These are phyloP conservation scores for Desoria tigrina DNA, from an alignment of 2,888 invertebrate species.

Conservation along the genomic window DNA sequence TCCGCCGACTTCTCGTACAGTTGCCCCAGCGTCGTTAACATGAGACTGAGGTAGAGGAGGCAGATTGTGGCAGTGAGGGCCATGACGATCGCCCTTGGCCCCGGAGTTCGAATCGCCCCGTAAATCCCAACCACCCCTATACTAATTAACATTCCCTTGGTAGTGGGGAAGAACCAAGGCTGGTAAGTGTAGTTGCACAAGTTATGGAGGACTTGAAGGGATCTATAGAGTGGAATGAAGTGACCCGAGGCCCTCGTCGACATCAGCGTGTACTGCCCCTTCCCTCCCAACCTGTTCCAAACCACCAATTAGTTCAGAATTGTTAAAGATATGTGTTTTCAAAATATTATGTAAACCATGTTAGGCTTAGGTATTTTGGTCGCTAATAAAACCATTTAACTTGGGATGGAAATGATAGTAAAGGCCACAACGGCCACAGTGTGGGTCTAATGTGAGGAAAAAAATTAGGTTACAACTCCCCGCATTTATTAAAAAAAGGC, in stretches of 20 bases:
- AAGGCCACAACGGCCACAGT: too few species aligned
- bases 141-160: slow-evolving; percentile 19
- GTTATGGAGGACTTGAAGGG: slow-evolving; percentile 27
- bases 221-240: slow-evolving; percentile 11
- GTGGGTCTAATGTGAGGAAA: too few species aligned
- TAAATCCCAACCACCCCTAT: slow-evolving; percentile 21
- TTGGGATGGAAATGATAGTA: too few species aligned
- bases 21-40: slow-evolving; percentile 28
- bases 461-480: too few species aligned
- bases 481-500: too few species aligned
- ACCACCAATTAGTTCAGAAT: too few species aligned
- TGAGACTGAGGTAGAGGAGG: slow-evolving; percentile 20
- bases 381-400: too few species aligned
- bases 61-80: slow-evolving; percentile 11
- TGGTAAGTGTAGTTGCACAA: slow-evolving; percentile 21
- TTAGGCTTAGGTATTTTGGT: too few species aligned
- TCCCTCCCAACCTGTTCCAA: too few species aligned
- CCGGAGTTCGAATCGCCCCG: slow-evolving; percentile 25
- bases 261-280: neutral
- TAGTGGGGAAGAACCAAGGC: slow-evolving; percentile 27
- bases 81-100: slow-evolving; percentile 28
- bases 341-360: too few species aligned
- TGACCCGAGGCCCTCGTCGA: neutral
- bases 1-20: slow-evolving; percentile 12
- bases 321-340: too few species aligned